A percentile compares a stretch with the other conserved stretches of the same genome.
These are phyloP conservation scores for Lampropteryx suffumata DNA, from an alignment of 2,888 invertebrate species.

Conservation along the genomic window DNA sequence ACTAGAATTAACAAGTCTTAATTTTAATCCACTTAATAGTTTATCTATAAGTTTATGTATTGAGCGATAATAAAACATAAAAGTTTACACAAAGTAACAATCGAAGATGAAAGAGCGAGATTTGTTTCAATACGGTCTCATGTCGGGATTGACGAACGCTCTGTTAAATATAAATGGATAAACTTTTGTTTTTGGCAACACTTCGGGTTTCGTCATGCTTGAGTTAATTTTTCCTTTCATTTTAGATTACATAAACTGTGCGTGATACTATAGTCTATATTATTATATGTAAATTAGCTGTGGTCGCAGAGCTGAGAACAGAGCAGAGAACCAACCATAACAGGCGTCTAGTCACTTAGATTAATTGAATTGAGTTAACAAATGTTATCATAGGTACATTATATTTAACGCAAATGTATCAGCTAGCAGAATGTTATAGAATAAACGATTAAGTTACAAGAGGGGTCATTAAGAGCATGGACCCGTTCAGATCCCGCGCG, in stretches of 20 bases:
- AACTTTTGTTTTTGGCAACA: slow-evolving; percentile 3
- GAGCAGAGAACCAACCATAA: too few species aligned
- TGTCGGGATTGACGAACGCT: slow-evolving; percentile 1
- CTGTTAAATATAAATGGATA: slow-evolving; percentile 5
- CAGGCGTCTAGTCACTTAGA: too few species aligned
- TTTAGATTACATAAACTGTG: neutral
- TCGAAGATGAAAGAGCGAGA: slow-evolving; percentile 5
- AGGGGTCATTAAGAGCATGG: neutral
- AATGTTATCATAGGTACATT: too few species aligned
- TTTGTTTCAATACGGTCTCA: slow-evolving; percentile 13
- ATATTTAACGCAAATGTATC: too few species aligned
- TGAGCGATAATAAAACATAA: neutral
- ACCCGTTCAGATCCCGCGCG: neutral
- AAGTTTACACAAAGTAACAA: neutral
- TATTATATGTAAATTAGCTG: too few species aligned
- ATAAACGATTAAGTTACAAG: neutral
- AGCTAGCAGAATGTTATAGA: too few species aligned
- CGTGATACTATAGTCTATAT: too few species aligned
- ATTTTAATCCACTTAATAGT: too few species aligned
- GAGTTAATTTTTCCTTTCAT: neutral
- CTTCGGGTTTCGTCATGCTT: slow-evolving; percentile 2
- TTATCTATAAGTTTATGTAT: too few species aligned
- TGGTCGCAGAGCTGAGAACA: too few species aligned
- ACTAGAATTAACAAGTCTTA: too few species aligned
- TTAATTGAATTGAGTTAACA: too few species aligned